Conservation (phyloP, 2,888 invertebrate genomes). For the Rhogogaster chlorosoma region DNA sequence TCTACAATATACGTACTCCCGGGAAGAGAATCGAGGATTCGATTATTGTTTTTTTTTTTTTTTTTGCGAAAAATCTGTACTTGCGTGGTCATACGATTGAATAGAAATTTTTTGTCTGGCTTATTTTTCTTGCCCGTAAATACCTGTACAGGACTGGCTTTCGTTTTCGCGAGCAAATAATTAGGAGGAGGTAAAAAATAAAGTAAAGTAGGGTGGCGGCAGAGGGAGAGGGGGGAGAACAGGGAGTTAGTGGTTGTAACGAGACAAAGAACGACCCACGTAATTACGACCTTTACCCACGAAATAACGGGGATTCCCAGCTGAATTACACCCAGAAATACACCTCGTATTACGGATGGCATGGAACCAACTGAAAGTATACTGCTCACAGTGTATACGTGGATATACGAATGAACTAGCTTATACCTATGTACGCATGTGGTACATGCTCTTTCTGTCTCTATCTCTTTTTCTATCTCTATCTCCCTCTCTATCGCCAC, state of each 20-base stretch:
- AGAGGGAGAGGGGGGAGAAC: not conserved
- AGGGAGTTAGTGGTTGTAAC: constrained; percentile 32
- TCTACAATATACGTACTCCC: no score
- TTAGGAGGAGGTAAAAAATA: constrained; percentile 21
- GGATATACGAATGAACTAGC: not conserved
- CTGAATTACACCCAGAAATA: constrained; percentile 41
- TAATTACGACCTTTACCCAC: constrained; percentile 41
- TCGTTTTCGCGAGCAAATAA: constrained; percentile 18
- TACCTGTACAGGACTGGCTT: no score
- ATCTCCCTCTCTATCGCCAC: not conserved
- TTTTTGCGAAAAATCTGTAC: no score
- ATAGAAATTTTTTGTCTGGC: not conserved
- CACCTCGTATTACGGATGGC: not conserved
- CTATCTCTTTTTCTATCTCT: not conserved
- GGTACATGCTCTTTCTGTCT: not conserved
- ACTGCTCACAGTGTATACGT: not conserved
- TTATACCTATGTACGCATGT: not conserved
- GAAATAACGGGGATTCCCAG: constrained; percentile 43
- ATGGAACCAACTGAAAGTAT: not conserved
- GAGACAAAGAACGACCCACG: constrained; percentile 42
- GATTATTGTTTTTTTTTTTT: no score
- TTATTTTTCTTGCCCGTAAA: not conserved
- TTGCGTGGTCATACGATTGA: not conserved
- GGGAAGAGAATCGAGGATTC: no score
- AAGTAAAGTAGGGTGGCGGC: not conserved